Evolutionary conservation across 1,140 invertebrate genomes (phyloP), one percentile per base, ranked within the genome.

Genomic region (Melitaea cinxia): DNA sequence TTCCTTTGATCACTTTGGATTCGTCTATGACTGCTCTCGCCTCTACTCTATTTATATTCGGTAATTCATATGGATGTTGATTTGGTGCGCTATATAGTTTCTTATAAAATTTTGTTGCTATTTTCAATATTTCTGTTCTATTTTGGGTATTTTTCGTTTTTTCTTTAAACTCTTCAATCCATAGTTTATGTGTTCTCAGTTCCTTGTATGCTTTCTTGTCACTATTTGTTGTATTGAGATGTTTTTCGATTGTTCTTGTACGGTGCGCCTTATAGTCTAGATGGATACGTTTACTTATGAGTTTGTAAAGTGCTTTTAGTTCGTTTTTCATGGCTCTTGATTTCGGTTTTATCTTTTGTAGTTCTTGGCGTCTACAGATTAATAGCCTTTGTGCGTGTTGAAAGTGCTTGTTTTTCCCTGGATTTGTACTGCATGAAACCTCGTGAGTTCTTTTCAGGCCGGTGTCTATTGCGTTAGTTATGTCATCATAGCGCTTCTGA

Each of bases 221-320:
- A 30, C 65, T 70, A 15, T 33, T 33, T 10, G 30, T 33, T 9
- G 30, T 33, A 7, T 63, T 12, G 17, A 67, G 23, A 14, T 61
- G 52, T 37, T 70, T 54, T 67, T 73, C 50, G 2, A 73, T 60
- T 6, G 23, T 68, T 39, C 37, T 33, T 33, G 3, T 54, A 3
- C 63, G 54, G 35, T 73, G 42, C n/a, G 19, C 19, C n/a, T 66
- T 58, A n/a, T 69, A 73, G 45, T 68, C 70, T 70, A 33, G 12
- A 10, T 33, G 12, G 30, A 33, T 33, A 33, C 30, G 12, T 33
- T 33, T 71, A 17, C 54, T 68, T 47, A 56, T 62, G 4, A 61
- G 35, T 28, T 68, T 72, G 12, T 58, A 72, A 0, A 72, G 54
- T 15, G 45, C 30, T 62, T 61, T 59, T 23, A 69, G 56, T 63